A percentile compares a stretch with the other conserved stretches of the same genome.
Evolutionary conservation across 2,888 invertebrate species (phyloP).

Genomic region (Ectemnius cavifrons): DNA sequence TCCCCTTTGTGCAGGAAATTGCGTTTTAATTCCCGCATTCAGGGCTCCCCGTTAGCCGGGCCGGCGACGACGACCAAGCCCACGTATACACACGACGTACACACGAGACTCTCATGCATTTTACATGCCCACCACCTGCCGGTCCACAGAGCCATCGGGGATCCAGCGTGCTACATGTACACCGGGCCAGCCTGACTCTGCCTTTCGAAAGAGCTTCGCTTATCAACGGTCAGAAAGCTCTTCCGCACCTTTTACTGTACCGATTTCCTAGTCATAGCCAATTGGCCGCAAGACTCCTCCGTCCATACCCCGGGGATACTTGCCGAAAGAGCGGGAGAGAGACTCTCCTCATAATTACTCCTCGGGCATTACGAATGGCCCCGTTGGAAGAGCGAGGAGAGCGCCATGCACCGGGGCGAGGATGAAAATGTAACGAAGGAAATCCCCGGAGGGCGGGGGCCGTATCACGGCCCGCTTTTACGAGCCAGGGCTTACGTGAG

Average conservation of each 20-base stretch:
- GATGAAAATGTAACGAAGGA: conserved; percentile 7
- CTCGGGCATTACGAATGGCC: background rate
- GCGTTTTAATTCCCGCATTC: conserved; percentile 78
- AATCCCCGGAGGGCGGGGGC: conserved; percentile 2
- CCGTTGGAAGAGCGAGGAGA: background rate
- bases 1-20: conserved; percentile 77
- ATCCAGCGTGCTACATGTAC: too few relatives aligned
- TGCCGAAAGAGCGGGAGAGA: background rate
- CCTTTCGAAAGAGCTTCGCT: conserved; percentile 39
- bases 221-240: conserved; percentile 46
- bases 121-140: conserved; percentile 69
- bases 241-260: conserved; percentile 28
- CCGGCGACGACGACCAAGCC: conserved; percentile 32
- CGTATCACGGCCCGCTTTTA: conserved; percentile 7
- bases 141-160: too few relatives aligned
- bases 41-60: conserved; percentile 65
- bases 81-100: conserved; percentile 64
- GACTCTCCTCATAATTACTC: background rate
- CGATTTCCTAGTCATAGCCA: conserved; percentile 46
- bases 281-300: conserved; percentile 26
- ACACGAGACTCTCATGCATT: conserved; percentile 69
- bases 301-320: background rate
- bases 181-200: too few relatives aligned
- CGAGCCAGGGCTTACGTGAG: background rate
- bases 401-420: background rate